These are phyloP conservation scores for Aplysina aerophoba DNA, from an alignment of 37 sponge, comb jelly and placozoan genomes.

Conservation along the genomic window DNA sequence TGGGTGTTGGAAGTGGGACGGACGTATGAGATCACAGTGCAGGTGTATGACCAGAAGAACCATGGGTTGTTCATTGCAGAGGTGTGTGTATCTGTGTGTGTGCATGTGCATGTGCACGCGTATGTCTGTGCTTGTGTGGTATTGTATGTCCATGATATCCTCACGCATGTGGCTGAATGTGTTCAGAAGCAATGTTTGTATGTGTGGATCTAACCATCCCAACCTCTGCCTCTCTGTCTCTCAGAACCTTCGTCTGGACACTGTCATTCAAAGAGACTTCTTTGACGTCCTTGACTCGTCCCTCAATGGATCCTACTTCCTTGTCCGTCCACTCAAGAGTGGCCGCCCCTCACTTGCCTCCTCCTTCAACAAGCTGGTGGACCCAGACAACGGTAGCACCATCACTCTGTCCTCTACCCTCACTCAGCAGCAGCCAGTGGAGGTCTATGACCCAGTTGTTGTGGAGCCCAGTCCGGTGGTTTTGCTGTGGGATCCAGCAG, in stretches of 20 bases:
- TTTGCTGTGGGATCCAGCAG: constrained; percentile 71
- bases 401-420: constrained; percentile 32
- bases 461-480: constrained; percentile 57
- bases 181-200: not conserved
- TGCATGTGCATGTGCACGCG: not conserved
- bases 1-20: constrained; percentile 82
- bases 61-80: constrained; percentile 64
- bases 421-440: constrained; percentile 57
- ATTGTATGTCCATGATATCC: no score
- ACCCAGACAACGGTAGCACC: constrained; percentile 43
- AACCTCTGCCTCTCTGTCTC: not conserved
- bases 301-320: constrained; percentile 41
- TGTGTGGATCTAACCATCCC: not conserved
- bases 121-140: not conserved
- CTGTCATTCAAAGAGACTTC: constrained; percentile 11
- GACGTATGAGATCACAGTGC: constrained; percentile 75
- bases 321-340: not conserved
- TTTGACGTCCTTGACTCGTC: constrained; percentile 19
- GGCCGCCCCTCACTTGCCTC: constrained; percentile 16
- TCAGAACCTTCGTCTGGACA: constrained; percentile 30
- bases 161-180: not conserved
- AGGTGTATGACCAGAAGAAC: constrained; percentile 71
- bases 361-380: constrained; percentile 23
- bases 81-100: constrained; percentile 48
- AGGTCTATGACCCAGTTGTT: constrained; percentile 71